phyloP scores from a whole-genome alignment of 1,140 invertebrate genomes.

The Heterodera schachtii region DNA sequence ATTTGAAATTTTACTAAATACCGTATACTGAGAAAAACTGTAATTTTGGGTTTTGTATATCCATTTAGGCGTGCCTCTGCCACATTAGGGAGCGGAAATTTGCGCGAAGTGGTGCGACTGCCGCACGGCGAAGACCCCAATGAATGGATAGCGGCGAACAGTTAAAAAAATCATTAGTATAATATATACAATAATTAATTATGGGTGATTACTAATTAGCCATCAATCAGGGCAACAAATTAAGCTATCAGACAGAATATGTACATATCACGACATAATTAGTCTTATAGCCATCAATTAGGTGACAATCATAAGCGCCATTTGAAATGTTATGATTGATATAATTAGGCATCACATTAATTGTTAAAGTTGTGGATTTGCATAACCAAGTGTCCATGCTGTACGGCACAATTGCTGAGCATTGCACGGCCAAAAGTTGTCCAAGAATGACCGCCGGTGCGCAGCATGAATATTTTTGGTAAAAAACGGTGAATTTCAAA shows the following conservation, averaged over 20 bases:
- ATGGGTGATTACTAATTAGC: too few relatives aligned
- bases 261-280: slow-evolving; percentile 1
- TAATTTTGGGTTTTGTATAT: too few relatives aligned
- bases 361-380: slow-evolving; percentile 87
- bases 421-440: slow-evolving; percentile 96
- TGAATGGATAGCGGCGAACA: slow-evolving; percentile 99
- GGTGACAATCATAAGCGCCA: too few relatives aligned
- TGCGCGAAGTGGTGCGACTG: slow-evolving; percentile 89
- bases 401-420: slow-evolving; percentile 98
- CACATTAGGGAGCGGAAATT: slow-evolving; percentile 93
- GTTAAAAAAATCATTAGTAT: slow-evolving; percentile 72
- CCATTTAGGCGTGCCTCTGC: slow-evolving; percentile 96
- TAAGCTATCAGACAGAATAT: background rate
- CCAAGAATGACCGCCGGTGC: slow-evolving; percentile 91
- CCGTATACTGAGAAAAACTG: too few relatives aligned
- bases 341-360: too few relatives aligned
- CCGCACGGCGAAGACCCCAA: slow-evolving; percentile 98
- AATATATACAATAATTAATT: too few relatives aligned
- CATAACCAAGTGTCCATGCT: slow-evolving; percentile 99
- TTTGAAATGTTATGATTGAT: too few relatives aligned
- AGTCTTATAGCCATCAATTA: too few relatives aligned
- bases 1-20: too few relatives aligned
- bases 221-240: too few relatives aligned
- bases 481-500: background rate
- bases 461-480: slow-evolving; percentile 99